Conservation (phyloP, 2,888 invertebrate genomes). For the Acanthoscelides obtectus region DNA sequence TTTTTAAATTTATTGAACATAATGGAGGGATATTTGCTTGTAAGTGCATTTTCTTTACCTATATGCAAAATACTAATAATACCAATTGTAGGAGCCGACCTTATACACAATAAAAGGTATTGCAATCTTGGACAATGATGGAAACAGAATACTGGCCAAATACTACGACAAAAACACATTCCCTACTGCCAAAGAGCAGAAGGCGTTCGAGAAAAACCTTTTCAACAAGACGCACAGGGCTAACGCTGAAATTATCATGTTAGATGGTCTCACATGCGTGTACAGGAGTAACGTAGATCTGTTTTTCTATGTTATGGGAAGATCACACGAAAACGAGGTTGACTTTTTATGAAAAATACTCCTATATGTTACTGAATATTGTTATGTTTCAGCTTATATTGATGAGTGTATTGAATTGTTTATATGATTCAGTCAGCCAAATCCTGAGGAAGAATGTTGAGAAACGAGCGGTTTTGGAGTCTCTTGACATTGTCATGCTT, state of each 20-base stretch:
- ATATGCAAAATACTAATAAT: neutral
- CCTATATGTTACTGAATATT: neutral
- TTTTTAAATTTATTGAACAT: no score
- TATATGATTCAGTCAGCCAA: slow-evolving; percentile 93
- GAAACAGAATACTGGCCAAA: slow-evolving; percentile 92
- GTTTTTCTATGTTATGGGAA: slow-evolving; percentile 98
- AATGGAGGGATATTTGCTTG: slow-evolving; percentile 35
- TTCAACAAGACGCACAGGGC: slow-evolving; percentile 96
- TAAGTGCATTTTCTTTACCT: slow-evolving; percentile 15
- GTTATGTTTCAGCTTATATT: slow-evolving; percentile 67
- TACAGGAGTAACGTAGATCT: slow-evolving; percentile 97
- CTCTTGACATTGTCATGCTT: slow-evolving; percentile 91
- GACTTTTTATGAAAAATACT: neutral
- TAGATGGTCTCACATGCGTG: slow-evolving; percentile 95
- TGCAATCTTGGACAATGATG: slow-evolving; percentile 95
- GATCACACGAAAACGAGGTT: slow-evolving; percentile 97
- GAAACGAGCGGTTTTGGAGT: slow-evolving; percentile 84
- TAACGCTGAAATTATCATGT: slow-evolving; percentile 97
- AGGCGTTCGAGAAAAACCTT: slow-evolving; percentile 94
- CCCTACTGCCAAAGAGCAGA: slow-evolving; percentile 90
- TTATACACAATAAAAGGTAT: slow-evolving; percentile 95
- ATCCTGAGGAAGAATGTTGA: slow-evolving; percentile 96
- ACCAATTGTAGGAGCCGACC: slow-evolving; percentile 74
- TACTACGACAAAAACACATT: slow-evolving; percentile 92
- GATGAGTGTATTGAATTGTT: slow-evolving; percentile 87